Base-by-base conservation (phyloP, 2,797 vertebrate genomes). In the Triplophysa bombifrons region DNA sequence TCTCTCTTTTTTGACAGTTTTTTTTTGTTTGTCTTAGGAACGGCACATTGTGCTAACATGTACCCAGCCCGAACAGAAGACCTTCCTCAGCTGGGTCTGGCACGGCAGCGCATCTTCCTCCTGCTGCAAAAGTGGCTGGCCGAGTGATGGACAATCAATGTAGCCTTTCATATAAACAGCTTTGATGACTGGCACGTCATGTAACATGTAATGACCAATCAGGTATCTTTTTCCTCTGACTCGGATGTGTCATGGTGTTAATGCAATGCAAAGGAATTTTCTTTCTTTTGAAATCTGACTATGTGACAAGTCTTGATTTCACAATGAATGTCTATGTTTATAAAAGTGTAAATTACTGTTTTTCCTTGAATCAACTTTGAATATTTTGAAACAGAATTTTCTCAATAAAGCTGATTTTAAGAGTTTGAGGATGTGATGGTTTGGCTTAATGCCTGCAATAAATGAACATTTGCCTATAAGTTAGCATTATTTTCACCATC, bases 41-140 rank as follows among this genome's bases (percentile, higher is more conserved):
- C 93, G n/a, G 89, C 90, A 63, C 92, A 93, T 74, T 94, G 93
- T 85, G 92, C 92, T 61, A 93, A 94, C 88, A 93, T 94, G 91
- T 94, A 94, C 84, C 93, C 91, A 4, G 88, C 90, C 58, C 85
- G 89, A 68, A 82, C 80, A 1, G 78, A 90, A 76, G 93, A 94
- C 80, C 92, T 85, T 51, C 82, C 78, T 16, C 86, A 91, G 84
- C 88, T 95, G 67, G 63, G 44, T 25, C 51, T 89, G 69, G 92
- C 92, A 78, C 86, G 91, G 14, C 87, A 91, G 74, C 89, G 86
- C 25, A 71, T 92, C 80, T 90, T 85, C 64, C 25, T 89, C 13
- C 85, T 94, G 20, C 90, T 94, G 34, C 88, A 92, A 83, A 87
- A 75, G 68, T 85, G 83, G 85, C 38, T 89, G 56, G 80, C 69